Conservation (phyloP, 2,113 vertebrate species). For the Hemicordylus capensis region DNA sequence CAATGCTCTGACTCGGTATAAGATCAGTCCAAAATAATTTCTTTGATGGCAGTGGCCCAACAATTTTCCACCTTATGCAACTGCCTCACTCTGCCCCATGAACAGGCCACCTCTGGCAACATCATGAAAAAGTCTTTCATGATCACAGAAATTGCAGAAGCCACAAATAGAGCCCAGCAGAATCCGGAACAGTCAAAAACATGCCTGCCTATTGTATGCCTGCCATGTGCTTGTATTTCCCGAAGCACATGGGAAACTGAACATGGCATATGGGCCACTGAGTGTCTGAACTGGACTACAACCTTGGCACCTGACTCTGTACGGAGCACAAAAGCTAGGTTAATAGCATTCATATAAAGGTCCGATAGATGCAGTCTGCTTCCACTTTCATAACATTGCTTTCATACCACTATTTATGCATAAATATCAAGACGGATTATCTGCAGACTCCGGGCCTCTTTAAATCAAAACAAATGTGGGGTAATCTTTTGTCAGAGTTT, state of each 20-base stretch:
- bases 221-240: too few species aligned
- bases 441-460: neutral
- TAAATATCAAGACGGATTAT: slow-evolving; percentile 2
- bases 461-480: neutral
- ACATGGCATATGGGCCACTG: neutral
- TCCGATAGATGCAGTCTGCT: neutral
- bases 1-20: too few species aligned
- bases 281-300: neutral
- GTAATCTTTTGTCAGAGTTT: slow-evolving; percentile 4
- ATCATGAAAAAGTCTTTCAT: too few species aligned
- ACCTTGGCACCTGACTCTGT: neutral
- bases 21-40: too few species aligned
- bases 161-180: too few species aligned
- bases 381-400: slow-evolving; percentile 6
- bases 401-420: neutral
- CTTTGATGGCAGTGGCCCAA: too few species aligned
- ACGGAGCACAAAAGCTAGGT: neutral
- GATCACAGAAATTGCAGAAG: too few species aligned
- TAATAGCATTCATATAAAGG: slow-evolving; percentile 1
- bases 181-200: too few species aligned
- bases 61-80: too few species aligned
- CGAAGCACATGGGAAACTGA: neutral
- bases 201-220: neutral
- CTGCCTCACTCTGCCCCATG: too few species aligned
- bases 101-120: too few species aligned